phyloP scores from a whole-genome alignment of 2,888 invertebrate species.

The Venustoraphidia nigricollis region DNA sequence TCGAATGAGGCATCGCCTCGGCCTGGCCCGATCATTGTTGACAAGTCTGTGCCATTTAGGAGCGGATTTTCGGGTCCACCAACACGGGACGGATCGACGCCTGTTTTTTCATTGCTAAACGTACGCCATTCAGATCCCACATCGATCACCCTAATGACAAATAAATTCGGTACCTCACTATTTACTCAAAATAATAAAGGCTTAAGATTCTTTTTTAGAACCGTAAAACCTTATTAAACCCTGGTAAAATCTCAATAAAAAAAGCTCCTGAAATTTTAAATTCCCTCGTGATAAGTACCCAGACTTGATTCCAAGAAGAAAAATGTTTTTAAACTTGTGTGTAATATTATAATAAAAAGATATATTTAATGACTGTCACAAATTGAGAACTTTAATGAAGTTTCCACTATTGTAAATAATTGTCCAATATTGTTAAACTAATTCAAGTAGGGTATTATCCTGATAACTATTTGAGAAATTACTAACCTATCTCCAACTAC shows the following conservation, averaged over 20 bases:
- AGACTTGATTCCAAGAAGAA: no score
- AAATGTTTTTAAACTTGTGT: no score
- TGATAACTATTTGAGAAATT: constrained; percentile 2
- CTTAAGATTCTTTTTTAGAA: no score
- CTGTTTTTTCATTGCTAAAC: constrained; percentile 95
- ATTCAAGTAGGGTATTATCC: not conserved
- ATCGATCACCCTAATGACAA: constrained; percentile 73
- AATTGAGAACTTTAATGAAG: not conserved
- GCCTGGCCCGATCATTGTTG: constrained; percentile 80
- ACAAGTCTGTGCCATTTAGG: constrained; percentile 87
- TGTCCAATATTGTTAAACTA: not conserved
- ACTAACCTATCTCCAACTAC: constrained; percentile 93
- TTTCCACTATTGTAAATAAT: not conserved
- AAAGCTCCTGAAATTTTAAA: no score
- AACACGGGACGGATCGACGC: constrained; percentile 97
- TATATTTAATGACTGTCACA: not conserved
- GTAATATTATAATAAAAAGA: no score
- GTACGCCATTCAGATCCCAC: constrained; percentile 99
- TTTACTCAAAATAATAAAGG: no score
- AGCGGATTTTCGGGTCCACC: constrained; percentile 98
- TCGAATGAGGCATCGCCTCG: constrained; percentile 73
- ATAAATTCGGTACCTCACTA: not conserved
- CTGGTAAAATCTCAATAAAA: no score
- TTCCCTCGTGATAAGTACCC: no score
- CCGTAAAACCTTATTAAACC: no score